Percentiles rank a stretch among this genome's conserved stretches.
phyloP scores from a whole-genome alignment of 1,140 invertebrate species.

The honey bee (Apis mellifera) region Amel_HAv3.1 CM009931.2:25924001-25924500 shows the following conservation, averaged over 20 bases:
- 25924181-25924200: slow-evolving; percentile 12
- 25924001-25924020: not conserved
- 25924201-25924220: not conserved
- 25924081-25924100: not conserved
- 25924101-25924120: slow-evolving; percentile 10
- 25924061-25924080: slow-evolving; percentile 29
- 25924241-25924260: not conserved
- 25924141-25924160: not conserved
- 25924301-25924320: not conserved
- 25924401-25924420: not conserved
- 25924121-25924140: not conserved
- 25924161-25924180: not conserved
- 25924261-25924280: not conserved
- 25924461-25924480: slow-evolving; percentile 2
- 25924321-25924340: not conserved
- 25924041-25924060: slow-evolving; percentile 13
- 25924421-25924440: not conserved
- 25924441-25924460: slow-evolving; percentile 18
- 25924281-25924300: not conserved
- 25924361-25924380: not conserved
- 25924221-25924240: not conserved
- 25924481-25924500: not conserved
- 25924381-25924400: not conserved
- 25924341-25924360: not conserved
- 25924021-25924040: slow-evolving; percentile 14